Conservation (phyloP, 2,888 invertebrate species). For the Lydus trimaculatus region DNA sequence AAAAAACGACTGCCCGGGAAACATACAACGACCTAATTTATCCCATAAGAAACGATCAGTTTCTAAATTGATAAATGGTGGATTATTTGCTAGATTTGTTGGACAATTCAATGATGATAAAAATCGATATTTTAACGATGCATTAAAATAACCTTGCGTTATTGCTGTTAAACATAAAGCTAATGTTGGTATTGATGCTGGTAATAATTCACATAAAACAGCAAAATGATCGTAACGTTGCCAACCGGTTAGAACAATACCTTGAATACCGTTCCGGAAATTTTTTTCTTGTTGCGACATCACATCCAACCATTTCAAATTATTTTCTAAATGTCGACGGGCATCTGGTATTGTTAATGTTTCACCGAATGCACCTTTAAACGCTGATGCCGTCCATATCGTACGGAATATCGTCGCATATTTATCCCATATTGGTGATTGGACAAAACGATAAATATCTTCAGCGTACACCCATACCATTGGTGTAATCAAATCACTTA, state of each 20-base stretch:
- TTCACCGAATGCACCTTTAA: slow-evolving; percentile 79
- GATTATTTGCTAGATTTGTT: slow-evolving; percentile 46
- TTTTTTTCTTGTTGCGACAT: slow-evolving; percentile 67
- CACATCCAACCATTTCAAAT: slow-evolving; percentile 72
- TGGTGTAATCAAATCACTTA: slow-evolving; percentile 75
- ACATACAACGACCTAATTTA: slow-evolving; percentile 68
- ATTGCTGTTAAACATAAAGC: slow-evolving; percentile 69
- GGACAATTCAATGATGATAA: slow-evolving; percentile 66
- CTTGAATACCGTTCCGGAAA: slow-evolving; percentile 64
- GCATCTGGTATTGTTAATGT: slow-evolving; percentile 72
- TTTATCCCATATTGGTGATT: slow-evolving; percentile 69
- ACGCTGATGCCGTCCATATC: slow-evolving; percentile 78
- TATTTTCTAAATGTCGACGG: slow-evolving; percentile 74
- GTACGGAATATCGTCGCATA: slow-evolving; percentile 72
- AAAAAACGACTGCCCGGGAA: slow-evolving; percentile 68
- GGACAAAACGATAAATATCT: slow-evolving; percentile 68
- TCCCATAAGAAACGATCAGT: slow-evolving; percentile 70
- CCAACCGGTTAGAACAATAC: slow-evolving; percentile 68
- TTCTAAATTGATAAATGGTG: slow-evolving; percentile 66
- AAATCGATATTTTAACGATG: slow-evolving; percentile 60
- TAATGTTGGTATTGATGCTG: slow-evolving; percentile 71
- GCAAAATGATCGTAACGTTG: slow-evolving; percentile 76
- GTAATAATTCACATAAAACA: slow-evolving; percentile 71
- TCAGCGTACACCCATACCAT: slow-evolving; percentile 85
- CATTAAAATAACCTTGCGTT: slow-evolving; percentile 68